Evolutionary conservation across 2,888 invertebrate genomes (phyloP), one percentile per base, ranked within the genome.

Genomic region (Calameuta idolon): DNA sequence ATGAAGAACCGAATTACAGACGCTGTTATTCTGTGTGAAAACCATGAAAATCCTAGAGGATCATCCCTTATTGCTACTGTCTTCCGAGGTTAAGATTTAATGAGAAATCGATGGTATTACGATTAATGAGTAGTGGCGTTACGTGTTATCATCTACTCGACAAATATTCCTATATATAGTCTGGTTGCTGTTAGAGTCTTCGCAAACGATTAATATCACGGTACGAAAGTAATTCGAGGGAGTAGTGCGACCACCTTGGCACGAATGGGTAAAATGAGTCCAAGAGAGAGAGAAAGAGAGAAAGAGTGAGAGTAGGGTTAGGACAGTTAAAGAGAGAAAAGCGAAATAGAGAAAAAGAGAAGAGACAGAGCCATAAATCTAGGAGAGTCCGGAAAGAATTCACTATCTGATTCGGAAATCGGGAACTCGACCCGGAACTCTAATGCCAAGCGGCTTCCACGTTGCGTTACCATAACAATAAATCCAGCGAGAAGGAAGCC

Each of bases 381-480:
- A 23, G 31, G 69, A 76, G 79, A 69, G 73, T 73, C 81, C 81
- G 86, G 84, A 85, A 87, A 87, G 84, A 85, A 83, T 85, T 83
- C 83, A 81, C 81, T 84, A 83, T 85, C 86, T 84, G 83, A 87
- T 86, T 84, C 87, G 87, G 86, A 88, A 88, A 88, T 87, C 87
- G 86, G 83, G 83, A 85, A 82, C 83, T 83, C 85, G 81, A 81
- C 76, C 82, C 85, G 88, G 85, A 87, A 88, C 81, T 81, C 84
- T 84, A 84, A 83, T 84, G 85, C 85, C 86, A 87, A 86, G 81
- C 84, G 81, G 85, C 84, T 87, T 87, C 86, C 87, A 87, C 82
- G 81, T 86, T 85, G 85, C 86, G 86, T 87, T 87, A 87, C 85
- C 86, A 85, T 88, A 87, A 86, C 85, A 83, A 87, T 88, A 88